These are phyloP conservation scores for Incurvaria masculella DNA, from an alignment of 2,888 invertebrate species.

Conservation along the genomic window DNA sequence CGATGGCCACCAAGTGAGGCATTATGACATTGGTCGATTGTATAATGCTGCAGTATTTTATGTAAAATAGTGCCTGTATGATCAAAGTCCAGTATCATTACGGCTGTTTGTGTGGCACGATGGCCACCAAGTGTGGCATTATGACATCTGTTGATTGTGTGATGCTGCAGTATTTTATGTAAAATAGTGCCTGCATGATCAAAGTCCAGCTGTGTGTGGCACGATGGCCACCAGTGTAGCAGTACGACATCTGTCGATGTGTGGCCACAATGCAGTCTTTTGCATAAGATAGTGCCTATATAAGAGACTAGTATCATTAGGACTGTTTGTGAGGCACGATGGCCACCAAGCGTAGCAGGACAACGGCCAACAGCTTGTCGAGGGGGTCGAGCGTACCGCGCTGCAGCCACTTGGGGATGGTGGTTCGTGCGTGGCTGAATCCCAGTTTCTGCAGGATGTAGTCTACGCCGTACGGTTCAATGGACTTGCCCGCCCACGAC, in stretches of 20 bases:
- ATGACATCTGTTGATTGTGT: conserved; percentile 90
- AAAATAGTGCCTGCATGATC: conserved; percentile 97
- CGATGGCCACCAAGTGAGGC: conserved; percentile 63
- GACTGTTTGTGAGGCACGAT: conserved; percentile 49
- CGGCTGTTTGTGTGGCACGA: conserved; percentile 51
- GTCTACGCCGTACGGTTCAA: conserved; percentile 98
- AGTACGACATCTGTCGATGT: too few species aligned
- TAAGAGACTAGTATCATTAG: conserved; percentile 7
- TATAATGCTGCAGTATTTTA: conserved; percentile 98
- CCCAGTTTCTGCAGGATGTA: conserved; percentile 97
- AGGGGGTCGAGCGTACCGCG: conserved; percentile 97
- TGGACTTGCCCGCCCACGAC: conserved; percentile 93
- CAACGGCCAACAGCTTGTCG: conserved; percentile 84
- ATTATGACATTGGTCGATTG: conserved; percentile 91
- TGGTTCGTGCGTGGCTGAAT: conserved; percentile 95
- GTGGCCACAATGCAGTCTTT: too few species aligned
- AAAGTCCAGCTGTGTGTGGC: conserved; percentile 94
- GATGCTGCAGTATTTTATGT: conserved; percentile 98
- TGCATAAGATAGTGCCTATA: too few species aligned
- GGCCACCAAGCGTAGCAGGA: conserved; percentile 68
- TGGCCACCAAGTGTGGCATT: conserved; percentile 66
- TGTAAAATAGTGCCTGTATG: conserved; percentile 98
- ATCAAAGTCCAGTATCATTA: conserved; percentile 95
- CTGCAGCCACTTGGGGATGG: conserved; percentile 99
- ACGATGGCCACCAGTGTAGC: conserved; percentile 99